Base-by-base conservation (phyloP, 2,888 invertebrate species). In the Apamea anceps region DNA sequence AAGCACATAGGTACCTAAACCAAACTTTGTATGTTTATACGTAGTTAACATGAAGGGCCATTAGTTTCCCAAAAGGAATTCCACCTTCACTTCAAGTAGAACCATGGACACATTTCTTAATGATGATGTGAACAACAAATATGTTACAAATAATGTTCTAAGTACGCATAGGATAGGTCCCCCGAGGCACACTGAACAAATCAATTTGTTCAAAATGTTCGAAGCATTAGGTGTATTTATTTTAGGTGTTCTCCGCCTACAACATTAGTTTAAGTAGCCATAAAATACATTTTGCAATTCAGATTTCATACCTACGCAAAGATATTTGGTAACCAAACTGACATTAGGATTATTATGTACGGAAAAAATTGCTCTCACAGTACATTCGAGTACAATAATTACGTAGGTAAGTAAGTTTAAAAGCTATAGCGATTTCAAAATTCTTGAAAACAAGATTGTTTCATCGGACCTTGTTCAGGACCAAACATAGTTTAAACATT, bases 241-340 rank as follows among this genome's bases (percentile, higher is more conserved):
- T 76, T 81, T 71, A 75, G 77, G 28, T 60, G 72, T 60, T 76
- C 51, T 12, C 62, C 87, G 65, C 88, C 89, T 71, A 81, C 82
- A 42, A 63, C 75, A 74, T 80, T 76, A 67, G 60, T 75, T 79
- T 76, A 85, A 87, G 85, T 85, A 86, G 85, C 85, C 57, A 82
- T 79, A 73, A 78, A 80, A 81, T 60, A 83, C 48, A 71, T 88
- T 88, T 87, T 79, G 88, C 81, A 88, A 88, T 87, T 66, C 65
- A 76, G 60, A 80, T 80, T 75, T 83, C 66, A 66, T 74, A 74
- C 84, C 85, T 80, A 80, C 81, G 67, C 83, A 28, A 48, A 72
- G 62, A 65, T 82, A 71, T 87, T 87, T 87, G 72, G 85, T 83
- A 85, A 85, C 77, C 68, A 13, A 77, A 72, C 67, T 80, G 82